Evolutionary conservation across 2,888 invertebrate genomes (phyloP).

Genomic region (Eledona agricola): DNA sequence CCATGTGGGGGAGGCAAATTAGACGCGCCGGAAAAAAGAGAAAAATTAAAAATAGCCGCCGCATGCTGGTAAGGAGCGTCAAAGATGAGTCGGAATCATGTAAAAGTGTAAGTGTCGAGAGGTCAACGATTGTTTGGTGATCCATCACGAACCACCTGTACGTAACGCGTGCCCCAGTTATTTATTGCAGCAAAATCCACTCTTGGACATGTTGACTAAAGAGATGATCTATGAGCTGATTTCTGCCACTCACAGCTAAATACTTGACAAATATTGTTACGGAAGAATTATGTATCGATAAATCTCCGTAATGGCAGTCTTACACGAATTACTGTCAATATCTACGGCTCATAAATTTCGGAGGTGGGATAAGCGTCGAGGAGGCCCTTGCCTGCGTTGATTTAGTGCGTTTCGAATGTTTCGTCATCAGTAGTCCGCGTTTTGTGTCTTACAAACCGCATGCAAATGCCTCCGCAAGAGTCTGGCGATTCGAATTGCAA

Average conservation of each 20-base stretch:
- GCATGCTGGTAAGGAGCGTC: neutral
- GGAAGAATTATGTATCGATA: conserved; percentile 62
- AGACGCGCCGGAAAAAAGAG: conserved; percentile 20
- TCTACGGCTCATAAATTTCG: conserved; percentile 58
- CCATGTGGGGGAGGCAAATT: conserved; percentile 43
- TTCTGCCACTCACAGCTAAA: conserved; percentile 59
- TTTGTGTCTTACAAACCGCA: conserved; percentile 37
- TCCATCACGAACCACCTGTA: conserved; percentile 62
- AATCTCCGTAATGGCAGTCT: conserved; percentile 60
- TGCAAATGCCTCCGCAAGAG: conserved; percentile 45
- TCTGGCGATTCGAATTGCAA: conserved; percentile 58
- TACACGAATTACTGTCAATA: conserved; percentile 61
- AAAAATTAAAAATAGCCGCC: conserved; percentile 10
- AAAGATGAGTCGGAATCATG: neutral
- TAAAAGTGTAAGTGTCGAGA: conserved; percentile 48
- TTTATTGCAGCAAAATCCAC: conserved; percentile 58
- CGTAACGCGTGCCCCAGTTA: conserved; percentile 52
- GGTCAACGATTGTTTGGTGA: conserved; percentile 60
- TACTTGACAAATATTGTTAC: conserved; percentile 61
- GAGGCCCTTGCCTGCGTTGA: conserved; percentile 15
- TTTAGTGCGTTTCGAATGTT: conserved; percentile 24
- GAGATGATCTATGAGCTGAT: conserved; percentile 60
- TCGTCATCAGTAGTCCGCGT: too few species aligned
- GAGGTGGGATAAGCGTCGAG: conserved; percentile 41
- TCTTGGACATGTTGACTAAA: conserved; percentile 59